Evolutionary conservation across 2,888 invertebrate species (phyloP), one percentile per base, ranked within the genome.

Genomic region (Sialis fuliginosa): DNA sequence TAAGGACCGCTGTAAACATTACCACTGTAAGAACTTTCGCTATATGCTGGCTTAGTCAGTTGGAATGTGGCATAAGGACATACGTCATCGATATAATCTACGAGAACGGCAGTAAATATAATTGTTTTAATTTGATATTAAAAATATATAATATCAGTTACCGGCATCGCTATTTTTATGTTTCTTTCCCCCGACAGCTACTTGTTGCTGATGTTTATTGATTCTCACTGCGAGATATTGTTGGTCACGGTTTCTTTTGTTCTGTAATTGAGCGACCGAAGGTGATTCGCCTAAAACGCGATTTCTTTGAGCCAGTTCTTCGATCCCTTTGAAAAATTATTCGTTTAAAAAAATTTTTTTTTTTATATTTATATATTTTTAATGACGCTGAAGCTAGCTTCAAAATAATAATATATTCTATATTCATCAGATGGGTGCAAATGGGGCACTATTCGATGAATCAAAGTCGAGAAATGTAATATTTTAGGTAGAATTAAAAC

Each of bases 51-150:
- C 58, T 89, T 88, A 49, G 87, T 84, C 56, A 91, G 70, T 62
- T 90, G 90, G 66, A 90, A 91, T 43, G 90, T 91, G 48, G 90
- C 90, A 67, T 91, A 90, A 1, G 90, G 90, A 62, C 90, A 90
- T 57, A 90, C 89, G 61, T 91, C 90, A 68, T 90, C 90, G 60
- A 89, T 87, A 67, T 90, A 90, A 63, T 90, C 90, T 75, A 73
- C 35, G 64, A 65, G 13, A 39, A 33, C 10, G 30, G 42, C 48
- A 52, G 48, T 22, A 22, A n/a, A n/a, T n/a, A n/a, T n/a, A n/a
- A n/a, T n/a, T n/a, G n/a, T n/a, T n/a, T n/a, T n/a, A n/a, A n/a
- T n/a, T n/a, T n/a, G n/a, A n/a, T n/a, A n/a, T 22, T 22, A 22
- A 22, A 22, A 22, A 22, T 22, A 22, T 4, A 22, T 22, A 22